A percentile compares a stretch with the other conserved stretches of the same genome.
Evolutionary conservation across 2,888 invertebrate species (phyloP).

Genomic region (Labia minor): DNA sequence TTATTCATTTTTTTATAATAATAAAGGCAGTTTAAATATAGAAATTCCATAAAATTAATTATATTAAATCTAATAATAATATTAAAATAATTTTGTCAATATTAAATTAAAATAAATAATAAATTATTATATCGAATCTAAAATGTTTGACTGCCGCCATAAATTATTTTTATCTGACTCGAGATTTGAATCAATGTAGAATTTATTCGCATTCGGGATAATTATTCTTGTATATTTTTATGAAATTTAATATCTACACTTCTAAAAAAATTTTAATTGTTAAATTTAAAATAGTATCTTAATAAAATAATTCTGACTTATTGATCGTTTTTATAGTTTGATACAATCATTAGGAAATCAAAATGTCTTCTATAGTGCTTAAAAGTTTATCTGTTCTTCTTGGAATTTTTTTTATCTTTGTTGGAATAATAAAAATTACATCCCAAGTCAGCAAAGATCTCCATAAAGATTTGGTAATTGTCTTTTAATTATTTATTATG

Average conservation of each 20-base stretch:
- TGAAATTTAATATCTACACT: too few relatives aligned
- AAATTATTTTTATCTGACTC: slow-evolving; percentile 5
- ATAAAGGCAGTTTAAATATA: too few relatives aligned
- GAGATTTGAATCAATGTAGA: background rate
- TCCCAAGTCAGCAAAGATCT: slow-evolving; percentile 87
- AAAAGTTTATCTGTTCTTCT: slow-evolving; percentile 82
- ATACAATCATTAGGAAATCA: slow-evolving; percentile 18
- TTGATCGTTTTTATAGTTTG: background rate
- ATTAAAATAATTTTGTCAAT: too few relatives aligned
- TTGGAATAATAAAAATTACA: slow-evolving; percentile 84
- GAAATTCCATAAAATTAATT: too few relatives aligned
- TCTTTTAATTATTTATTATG: slow-evolving; percentile 23
- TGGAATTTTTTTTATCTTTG: slow-evolving; percentile 90
- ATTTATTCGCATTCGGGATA: background rate
- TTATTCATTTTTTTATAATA: too few relatives aligned
- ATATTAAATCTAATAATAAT: too few relatives aligned
- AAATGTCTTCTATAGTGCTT: slow-evolving; percentile 66
- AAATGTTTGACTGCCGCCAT: background rate
- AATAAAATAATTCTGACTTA: background rate
- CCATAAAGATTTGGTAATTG: slow-evolving; percentile 88
- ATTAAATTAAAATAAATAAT: too few relatives aligned
- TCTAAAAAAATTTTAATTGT: too few relatives aligned
- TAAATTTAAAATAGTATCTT: background rate
- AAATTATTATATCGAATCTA: too few relatives aligned
- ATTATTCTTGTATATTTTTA: too few relatives aligned